Conservation (phyloP, 1,140 invertebrate species). For the Metaphire vulgaris region DNA sequence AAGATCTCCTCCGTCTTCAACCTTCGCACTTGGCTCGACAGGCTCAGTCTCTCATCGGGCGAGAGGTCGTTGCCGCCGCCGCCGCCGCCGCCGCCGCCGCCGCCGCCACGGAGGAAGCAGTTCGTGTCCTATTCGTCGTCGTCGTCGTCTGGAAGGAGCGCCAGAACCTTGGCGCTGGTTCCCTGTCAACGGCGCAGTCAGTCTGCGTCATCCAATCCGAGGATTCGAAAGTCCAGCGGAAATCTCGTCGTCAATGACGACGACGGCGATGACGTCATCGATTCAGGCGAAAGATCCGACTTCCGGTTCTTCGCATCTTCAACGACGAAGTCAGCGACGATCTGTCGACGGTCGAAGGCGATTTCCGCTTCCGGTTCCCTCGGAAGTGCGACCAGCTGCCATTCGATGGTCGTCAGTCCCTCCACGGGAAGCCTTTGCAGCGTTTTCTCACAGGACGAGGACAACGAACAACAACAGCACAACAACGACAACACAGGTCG, state of each 20-base stretch:
- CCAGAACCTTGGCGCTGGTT: no score
- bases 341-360: neutral
- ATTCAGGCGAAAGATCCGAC: neutral
- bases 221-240: neutral
- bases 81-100: no score
- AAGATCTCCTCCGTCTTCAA: neutral
- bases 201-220: neutral
- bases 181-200: neutral
- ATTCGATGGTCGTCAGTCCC: neutral
- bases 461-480: no score
- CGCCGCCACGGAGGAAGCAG: neutral
- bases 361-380: neutral
- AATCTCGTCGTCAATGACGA: no score
- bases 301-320: neutral
- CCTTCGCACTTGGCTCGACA: neutral
- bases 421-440: neutral
- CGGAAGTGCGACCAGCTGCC: neutral
- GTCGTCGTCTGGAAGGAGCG: neutral
- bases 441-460: neutral
- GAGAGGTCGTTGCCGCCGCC: no score
- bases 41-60: neutral
- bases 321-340: neutral
- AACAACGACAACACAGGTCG: no score
- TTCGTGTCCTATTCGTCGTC: neutral
- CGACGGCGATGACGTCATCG: no score